A percentile compares a stretch with the other conserved stretches of the same genome.
Evolutionary conservation across 2,797 vertebrate species (phyloP).

Genomic region (Carapus acus): DNA sequence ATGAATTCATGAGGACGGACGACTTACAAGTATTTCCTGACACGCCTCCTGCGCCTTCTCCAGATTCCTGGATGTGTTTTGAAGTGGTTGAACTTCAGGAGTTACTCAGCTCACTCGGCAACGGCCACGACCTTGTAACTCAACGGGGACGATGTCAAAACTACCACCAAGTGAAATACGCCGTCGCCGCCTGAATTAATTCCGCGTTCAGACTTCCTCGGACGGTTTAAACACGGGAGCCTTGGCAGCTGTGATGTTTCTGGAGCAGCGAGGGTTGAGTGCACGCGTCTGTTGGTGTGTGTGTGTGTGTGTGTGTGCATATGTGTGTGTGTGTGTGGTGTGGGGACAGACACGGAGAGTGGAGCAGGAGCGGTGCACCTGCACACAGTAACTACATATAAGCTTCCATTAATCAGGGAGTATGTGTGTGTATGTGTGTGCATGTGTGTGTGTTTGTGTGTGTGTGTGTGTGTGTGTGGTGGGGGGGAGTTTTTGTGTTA

Average conservation of each 20-base stretch:
- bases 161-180: conserved; percentile 15
- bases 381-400: conserved; percentile 45
- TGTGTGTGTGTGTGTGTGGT: background rate
- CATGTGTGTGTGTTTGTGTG: conserved; percentile 8
- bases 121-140: conserved; percentile 25
- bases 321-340: conserved; percentile 39
- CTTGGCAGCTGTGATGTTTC: conserved; percentile 23
- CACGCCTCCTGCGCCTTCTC: conserved; percentile 44
- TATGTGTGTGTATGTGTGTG: conserved; percentile 18
- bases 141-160: conserved; percentile 30
- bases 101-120: conserved; percentile 27
- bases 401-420: conserved; percentile 64
- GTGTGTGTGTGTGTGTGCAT: no score
- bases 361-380: conserved; percentile 48
- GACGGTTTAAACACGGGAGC: conserved; percentile 26
- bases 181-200: conserved; percentile 37
- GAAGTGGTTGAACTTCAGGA: conserved; percentile 31
- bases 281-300: no score
- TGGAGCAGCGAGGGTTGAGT: conserved; percentile 15
- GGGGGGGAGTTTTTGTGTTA: background rate
- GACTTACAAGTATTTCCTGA: conserved; percentile 50
- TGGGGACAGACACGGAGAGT: conserved; percentile 51
- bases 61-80: conserved; percentile 40
- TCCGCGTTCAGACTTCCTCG: conserved; percentile 33
- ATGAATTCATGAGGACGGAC: conserved; percentile 52